Conservation (phyloP, 2,797 vertebrate species). For the Cygnus olor region DNA sequence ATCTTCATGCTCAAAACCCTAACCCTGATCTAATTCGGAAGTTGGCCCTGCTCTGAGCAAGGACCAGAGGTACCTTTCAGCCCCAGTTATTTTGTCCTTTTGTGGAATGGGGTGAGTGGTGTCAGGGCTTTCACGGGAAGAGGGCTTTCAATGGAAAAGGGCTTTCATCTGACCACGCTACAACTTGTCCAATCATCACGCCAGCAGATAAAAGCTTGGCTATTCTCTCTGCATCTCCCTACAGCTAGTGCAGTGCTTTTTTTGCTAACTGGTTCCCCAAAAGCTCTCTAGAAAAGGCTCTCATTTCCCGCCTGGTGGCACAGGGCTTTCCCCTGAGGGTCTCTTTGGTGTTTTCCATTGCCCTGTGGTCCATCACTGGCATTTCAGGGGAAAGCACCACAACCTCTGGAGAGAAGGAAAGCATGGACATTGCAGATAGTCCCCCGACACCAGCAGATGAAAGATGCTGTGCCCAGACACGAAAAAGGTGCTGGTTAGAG, state of each 20-base stretch:
- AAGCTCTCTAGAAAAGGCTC: background rate
- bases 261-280: background rate
- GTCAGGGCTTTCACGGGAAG: background rate
- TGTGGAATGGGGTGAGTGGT: background rate
- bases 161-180: background rate
- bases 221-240: background rate
- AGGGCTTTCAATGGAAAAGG: too few relatives aligned
- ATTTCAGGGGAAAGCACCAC: background rate
- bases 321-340: background rate
- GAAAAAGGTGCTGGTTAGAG: background rate
- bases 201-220: background rate
- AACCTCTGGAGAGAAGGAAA: accelerated
- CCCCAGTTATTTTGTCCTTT: background rate
- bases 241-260: background rate
- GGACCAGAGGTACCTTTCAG: background rate
- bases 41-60: background rate
- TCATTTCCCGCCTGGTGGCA: background rate
- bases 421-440: background rate
- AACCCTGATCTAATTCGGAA: background rate
- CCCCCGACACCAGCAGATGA: accelerated
- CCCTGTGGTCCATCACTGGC: background rate
- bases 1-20: background rate
- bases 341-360: background rate
- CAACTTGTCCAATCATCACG: background rate
- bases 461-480: background rate